Conservation (phyloP, 1,140 invertebrate genomes). For the Plodia interpunctella region DNA sequence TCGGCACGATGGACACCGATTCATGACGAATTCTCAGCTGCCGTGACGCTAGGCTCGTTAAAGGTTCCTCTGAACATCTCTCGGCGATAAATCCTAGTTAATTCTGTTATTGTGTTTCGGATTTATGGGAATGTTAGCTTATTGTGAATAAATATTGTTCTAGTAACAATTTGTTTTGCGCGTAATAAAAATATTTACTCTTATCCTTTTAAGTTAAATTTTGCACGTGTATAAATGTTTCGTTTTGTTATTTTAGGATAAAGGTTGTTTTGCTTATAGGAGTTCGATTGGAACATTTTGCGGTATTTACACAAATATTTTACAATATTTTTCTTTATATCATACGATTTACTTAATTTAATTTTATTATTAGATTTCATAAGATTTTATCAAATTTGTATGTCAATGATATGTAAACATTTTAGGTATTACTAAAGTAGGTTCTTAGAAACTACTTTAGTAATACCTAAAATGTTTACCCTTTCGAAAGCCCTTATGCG, state of each 20-base stretch:
- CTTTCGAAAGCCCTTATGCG: background rate
- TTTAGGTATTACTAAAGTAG: background rate
- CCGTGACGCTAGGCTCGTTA: constrained; percentile 46
- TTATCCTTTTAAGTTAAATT: background rate
- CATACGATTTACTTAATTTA: too few species aligned
- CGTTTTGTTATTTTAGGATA: too few species aligned
- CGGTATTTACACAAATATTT: too few species aligned
- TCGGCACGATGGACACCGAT: constrained; percentile 39
- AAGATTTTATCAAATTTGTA: too few species aligned
- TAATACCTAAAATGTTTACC: constrained; percentile 18
- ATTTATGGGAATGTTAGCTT: constrained; percentile 33
- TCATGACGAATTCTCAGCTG: constrained; percentile 40
- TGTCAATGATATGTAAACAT: background rate
- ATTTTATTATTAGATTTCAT: too few species aligned
- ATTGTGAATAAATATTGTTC: constrained; percentile 21
- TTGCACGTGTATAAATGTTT: background rate
- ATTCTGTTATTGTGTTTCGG: constrained; percentile 54
- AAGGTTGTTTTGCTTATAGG: too few species aligned
- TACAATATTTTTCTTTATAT: too few species aligned
- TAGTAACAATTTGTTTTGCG: constrained; percentile 13
- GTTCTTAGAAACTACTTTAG: background rate
- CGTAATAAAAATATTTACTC: background rate
- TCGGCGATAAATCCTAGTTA: constrained; percentile 62
- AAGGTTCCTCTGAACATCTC: constrained; percentile 46
- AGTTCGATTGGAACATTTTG: too few species aligned